phyloP scores from a whole-genome alignment of 2,888 invertebrate species.

The Spodoptera exigua region DNA sequence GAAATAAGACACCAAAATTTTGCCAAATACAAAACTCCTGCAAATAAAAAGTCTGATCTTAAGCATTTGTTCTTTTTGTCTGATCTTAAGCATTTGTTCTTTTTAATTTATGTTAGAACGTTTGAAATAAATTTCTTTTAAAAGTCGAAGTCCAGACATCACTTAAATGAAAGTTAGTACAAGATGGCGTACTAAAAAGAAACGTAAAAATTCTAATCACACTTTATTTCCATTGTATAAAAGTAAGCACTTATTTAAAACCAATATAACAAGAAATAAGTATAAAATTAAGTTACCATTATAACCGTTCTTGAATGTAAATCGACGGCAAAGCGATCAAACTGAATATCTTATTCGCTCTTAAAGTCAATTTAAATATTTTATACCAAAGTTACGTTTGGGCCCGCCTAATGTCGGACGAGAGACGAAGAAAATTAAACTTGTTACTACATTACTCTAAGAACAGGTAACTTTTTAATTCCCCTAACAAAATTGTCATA shows the following conservation, averaged over 20 bases:
- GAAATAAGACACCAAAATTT: slow-evolving; percentile 6
- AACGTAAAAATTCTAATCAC: slow-evolving; percentile 31
- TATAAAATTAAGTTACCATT: slow-evolving; percentile 59
- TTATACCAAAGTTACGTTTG: slow-evolving; percentile 67
- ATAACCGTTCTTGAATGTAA: slow-evolving; percentile 57
- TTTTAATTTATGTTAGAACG: slow-evolving; percentile 2
- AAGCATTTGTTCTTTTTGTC: background rate
- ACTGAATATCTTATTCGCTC: slow-evolving; percentile 65
- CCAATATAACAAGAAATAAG: slow-evolving; percentile 53
- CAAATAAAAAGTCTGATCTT: background rate
- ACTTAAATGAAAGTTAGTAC: slow-evolving; percentile 20
- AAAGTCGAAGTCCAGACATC: slow-evolving; percentile 19
- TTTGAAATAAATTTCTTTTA: slow-evolving; percentile 4
- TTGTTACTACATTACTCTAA: slow-evolving; percentile 81
- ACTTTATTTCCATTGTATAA: slow-evolving; percentile 38
- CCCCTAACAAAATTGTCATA: slow-evolving; percentile 82
- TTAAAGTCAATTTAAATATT: slow-evolving; percentile 74
- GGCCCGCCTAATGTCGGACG: slow-evolving; percentile 69
- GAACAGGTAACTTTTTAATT: slow-evolving; percentile 86
- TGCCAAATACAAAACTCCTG: background rate
- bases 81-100: background rate
- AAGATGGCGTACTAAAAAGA: slow-evolving; percentile 30
- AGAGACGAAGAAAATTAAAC: slow-evolving; percentile 78
- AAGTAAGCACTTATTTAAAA: slow-evolving; percentile 49
- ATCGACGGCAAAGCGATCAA: slow-evolving; percentile 66